Evolutionary conservation across 2,797 vertebrate genomes (phyloP).

Genomic region (Buphagus erythrorhynchus): DNA sequence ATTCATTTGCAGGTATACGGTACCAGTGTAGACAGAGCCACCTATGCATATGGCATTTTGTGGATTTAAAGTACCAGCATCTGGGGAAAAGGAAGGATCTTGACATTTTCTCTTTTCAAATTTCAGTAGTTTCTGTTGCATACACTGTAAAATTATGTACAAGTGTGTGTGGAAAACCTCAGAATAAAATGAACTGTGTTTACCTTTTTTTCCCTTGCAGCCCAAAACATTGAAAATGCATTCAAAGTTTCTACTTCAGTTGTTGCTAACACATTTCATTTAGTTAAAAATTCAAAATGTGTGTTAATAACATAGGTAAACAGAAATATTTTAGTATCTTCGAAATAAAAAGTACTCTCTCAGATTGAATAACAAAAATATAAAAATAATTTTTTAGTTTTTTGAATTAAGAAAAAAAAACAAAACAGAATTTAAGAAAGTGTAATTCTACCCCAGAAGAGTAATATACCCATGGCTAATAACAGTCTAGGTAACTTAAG

Average conservation of each 20-base stretch:
- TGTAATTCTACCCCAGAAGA: neutral
- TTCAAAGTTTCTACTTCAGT: neutral
- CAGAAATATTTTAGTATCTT: neutral
- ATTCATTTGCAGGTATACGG: neutral
- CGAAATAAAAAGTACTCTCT: neutral
- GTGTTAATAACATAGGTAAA: neutral
- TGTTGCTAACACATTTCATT: neutral
- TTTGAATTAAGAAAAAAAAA: neutral
- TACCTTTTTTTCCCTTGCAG: neutral
- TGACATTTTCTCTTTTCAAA: neutral
- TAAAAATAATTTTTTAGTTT: neutral
- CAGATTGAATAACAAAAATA: neutral
- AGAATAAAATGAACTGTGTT: neutral
- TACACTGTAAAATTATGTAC: neutral
- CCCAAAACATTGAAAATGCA: neutral
- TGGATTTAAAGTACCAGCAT: neutral
- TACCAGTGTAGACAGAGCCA: neutral
- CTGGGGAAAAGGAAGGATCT: neutral
- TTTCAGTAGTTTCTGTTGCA: neutral
- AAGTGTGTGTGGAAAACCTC: neutral
- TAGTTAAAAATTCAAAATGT: neutral
- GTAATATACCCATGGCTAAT: neutral
- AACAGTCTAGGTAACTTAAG: neutral
- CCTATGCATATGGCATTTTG: neutral
- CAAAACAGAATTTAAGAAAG: neutral